phyloP scores from a whole-genome alignment of 2,113 vertebrate species.

The Percina caprodes region DNA sequence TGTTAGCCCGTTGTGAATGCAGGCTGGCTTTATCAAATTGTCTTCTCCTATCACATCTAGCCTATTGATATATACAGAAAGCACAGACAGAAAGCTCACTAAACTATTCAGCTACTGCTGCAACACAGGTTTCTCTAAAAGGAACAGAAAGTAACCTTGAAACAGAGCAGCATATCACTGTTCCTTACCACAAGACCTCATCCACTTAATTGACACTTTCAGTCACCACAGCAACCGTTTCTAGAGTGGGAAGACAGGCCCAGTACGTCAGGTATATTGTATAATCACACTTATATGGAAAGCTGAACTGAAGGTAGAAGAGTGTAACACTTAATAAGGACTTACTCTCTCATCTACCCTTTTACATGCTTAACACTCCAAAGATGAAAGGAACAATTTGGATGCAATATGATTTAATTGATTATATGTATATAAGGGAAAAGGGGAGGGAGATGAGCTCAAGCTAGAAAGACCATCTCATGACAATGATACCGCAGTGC shows the following conservation, averaged over 20 bases:
- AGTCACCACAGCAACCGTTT: slow-evolving; percentile 65
- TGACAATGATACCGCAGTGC: no score
- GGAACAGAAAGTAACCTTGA: slow-evolving; percentile 16
- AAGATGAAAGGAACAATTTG: no score
- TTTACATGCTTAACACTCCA: no score
- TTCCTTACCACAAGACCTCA: slow-evolving; percentile 30
- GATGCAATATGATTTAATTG: no score
- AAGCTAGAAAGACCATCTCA: no score
- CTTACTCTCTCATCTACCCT: no score
- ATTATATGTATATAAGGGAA: background rate
- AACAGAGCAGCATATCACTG: background rate
- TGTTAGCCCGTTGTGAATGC: background rate
- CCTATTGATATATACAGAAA: slow-evolving; percentile 5
- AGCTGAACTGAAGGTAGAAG: slow-evolving; percentile 44
- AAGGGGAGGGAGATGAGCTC: no score
- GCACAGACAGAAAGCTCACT: background rate
- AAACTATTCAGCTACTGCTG: background rate
- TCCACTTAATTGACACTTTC: slow-evolving; percentile 37
- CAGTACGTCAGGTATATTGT: slow-evolving; percentile 58
- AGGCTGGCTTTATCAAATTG: background rate
- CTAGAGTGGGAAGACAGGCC: slow-evolving; percentile 65
- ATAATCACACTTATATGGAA: slow-evolving; percentile 65
- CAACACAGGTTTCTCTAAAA: background rate
- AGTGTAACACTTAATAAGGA: slow-evolving; percentile 56
- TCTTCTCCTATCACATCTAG: slow-evolving; percentile 1